phyloP scores from a whole-genome alignment of 2,113 vertebrate genomes.

The Entosphenus tridentatus region DNA sequence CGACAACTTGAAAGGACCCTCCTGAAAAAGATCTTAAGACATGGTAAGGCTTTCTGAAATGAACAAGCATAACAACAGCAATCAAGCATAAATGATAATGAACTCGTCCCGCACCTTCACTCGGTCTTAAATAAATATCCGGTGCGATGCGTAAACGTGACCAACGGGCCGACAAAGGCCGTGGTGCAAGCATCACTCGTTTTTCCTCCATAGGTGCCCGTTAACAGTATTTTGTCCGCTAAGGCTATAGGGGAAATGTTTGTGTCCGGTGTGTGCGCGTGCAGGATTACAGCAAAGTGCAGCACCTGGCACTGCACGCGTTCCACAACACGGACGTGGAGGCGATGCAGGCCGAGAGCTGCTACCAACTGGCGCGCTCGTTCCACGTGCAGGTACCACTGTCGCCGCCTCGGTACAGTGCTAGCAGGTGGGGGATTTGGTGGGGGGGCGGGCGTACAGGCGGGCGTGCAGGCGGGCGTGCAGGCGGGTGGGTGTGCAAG shows the following conservation, averaged over 20 bases:
- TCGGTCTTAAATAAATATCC: neutral
- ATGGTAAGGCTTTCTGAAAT: too few species aligned
- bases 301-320: conserved; percentile 85
- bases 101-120: neutral
- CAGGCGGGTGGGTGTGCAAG: too few species aligned
- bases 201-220: neutral
- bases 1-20: too few species aligned
- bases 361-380: conserved; percentile 82
- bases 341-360: conserved; percentile 97
- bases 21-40: too few species aligned
- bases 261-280: conserved; percentile 7
- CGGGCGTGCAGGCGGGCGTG: too few species aligned
- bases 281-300: conserved; percentile 95
- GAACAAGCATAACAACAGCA: too few species aligned
- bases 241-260: neutral
- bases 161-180: neutral
- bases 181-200: too few species aligned
- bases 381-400: conserved; percentile 73
- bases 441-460: too few species aligned
- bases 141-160: neutral
- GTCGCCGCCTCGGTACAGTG: too few species aligned
- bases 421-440: too few species aligned
- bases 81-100: too few species aligned
- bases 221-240: neutral
- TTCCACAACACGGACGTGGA: conserved; percentile 98